A percentile compares a stretch with the other conserved stretches of the same genome.
Evolutionary conservation across 92 coral and sea anemone species (phyloP).

Genomic region (Palythoa grandis): DNA sequence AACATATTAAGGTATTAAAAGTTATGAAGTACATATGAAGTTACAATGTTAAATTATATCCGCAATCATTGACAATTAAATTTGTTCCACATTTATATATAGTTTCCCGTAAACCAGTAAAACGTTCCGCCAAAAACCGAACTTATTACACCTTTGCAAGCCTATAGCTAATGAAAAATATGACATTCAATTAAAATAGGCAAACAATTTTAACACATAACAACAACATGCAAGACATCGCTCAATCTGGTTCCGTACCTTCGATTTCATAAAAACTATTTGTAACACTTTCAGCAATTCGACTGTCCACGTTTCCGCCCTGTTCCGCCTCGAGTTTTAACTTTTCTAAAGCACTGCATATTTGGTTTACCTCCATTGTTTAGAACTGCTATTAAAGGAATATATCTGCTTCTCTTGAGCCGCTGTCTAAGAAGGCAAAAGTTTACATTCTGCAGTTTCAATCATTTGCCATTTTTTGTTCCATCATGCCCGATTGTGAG

Average conservation of each 20-base stretch:
- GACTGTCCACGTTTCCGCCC: constrained; percentile 37
- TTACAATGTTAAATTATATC: too few relatives aligned
- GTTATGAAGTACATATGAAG: too few relatives aligned
- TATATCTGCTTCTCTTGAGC: neutral
- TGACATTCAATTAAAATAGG: neutral
- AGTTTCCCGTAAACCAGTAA: neutral
- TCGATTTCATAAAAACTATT: constrained; percentile 42
- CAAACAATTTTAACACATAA: neutral
- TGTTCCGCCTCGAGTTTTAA: constrained; percentile 28
- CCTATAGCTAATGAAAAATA: neutral
- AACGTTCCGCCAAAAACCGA: neutral
- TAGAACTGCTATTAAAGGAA: neutral
- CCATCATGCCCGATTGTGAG: neutral
- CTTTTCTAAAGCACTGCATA: constrained; percentile 37
- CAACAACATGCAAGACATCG: neutral
- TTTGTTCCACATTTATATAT: neutral
- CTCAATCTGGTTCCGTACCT: neutral
- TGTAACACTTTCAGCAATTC: constrained; percentile 34
- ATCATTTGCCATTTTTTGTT: neutral
- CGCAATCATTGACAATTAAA: too few relatives aligned
- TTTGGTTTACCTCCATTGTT: constrained; percentile 36
- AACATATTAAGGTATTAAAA: too few relatives aligned
- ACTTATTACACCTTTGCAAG: neutral
- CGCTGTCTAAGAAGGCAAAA: neutral
- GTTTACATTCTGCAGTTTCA: neutral